Conservation (phyloP, 2,113 vertebrate genomes). For the Calidris pugnax region DNA sequence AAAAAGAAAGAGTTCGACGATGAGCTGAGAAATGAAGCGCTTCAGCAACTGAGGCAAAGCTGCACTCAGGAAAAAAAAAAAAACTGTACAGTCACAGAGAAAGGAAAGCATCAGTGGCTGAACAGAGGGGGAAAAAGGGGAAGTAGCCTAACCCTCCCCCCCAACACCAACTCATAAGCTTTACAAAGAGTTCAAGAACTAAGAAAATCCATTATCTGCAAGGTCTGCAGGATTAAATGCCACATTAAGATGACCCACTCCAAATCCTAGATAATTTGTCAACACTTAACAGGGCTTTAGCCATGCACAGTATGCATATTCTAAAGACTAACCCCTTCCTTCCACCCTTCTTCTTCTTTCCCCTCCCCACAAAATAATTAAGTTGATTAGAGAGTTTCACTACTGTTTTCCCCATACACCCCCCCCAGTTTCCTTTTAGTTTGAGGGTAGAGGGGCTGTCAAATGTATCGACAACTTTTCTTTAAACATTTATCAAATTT, state of each 20-base stretch:
- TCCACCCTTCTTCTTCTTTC: background rate
- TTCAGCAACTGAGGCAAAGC: conserved; percentile 65
- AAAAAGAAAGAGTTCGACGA: background rate
- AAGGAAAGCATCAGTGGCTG: conserved; percentile 23
- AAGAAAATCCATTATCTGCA: background rate
- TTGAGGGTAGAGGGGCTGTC: conserved; percentile 31
- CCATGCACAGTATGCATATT: conserved; percentile 47
- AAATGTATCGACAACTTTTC: conserved; percentile 27
- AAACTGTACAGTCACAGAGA: conserved; percentile 55
- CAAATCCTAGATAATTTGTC: conserved; percentile 8
- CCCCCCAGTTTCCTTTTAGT: background rate
- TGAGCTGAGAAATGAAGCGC: conserved; percentile 60
- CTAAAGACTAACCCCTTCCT: background rate
- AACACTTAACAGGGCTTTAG: conserved; percentile 56
- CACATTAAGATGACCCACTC: conserved; percentile 30
- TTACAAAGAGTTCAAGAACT: conserved; percentile 13
- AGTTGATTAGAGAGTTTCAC: conserved; percentile 59
- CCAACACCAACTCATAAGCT: background rate
- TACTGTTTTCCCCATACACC: background rate
- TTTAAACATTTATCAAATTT: conserved; percentile 65
- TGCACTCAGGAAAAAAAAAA: conserved; percentile 53
- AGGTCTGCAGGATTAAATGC: conserved; percentile 1
- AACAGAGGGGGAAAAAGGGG: conserved; percentile 15
- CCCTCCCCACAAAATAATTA: conserved; percentile 5
- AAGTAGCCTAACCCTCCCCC: background rate